Percentiles rank a stretch among this genome's conserved stretches.
phyloP scores from a whole-genome alignment of 2,888 invertebrate species.

The Agonopterix arenella region DNA sequence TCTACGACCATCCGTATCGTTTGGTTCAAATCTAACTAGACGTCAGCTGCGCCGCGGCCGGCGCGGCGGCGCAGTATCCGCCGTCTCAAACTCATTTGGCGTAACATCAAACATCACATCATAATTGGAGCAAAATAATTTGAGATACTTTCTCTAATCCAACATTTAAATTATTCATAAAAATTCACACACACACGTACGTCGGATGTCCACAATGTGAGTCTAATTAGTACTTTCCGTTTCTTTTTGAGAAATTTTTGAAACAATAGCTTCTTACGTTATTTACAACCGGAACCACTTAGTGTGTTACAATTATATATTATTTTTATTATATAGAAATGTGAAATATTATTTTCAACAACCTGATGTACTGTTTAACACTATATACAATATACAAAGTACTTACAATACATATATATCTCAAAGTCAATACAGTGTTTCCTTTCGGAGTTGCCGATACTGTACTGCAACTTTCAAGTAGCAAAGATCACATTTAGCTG shows the following conservation, averaged over 20 bases:
- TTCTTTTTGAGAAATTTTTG: conserved; percentile 36
- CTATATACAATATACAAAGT: too few species aligned
- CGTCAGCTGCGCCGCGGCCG: conserved; percentile 3
- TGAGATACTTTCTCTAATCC: conserved; percentile 58
- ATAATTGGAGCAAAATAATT: conserved; percentile 69
- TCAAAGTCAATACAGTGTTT: too few species aligned
- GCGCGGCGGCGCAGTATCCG: conserved; percentile 16
- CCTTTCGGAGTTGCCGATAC: too few species aligned
- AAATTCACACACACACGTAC: conserved; percentile 37
- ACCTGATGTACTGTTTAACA: too few species aligned
- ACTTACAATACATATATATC: too few species aligned
- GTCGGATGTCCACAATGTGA: conserved; percentile 10
- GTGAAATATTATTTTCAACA: too few species aligned
- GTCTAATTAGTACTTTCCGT: conserved; percentile 55
- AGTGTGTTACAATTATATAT: not conserved
- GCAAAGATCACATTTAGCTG: too few species aligned
- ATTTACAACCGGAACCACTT: conserved; percentile 12
- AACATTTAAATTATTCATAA: conserved; percentile 50
- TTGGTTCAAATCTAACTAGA: not conserved
- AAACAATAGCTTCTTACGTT: conserved; percentile 26
- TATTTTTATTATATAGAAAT: not conserved
- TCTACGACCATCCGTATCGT: not conserved
- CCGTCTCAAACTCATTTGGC: conserved; percentile 31
- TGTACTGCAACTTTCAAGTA: too few species aligned
- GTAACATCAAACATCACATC: conserved; percentile 47